Percentiles rank a stretch among this genome's conserved stretches.
phyloP scores from a whole-genome alignment of 2,113 vertebrate species.

The Bujurquina vittata region DNA sequence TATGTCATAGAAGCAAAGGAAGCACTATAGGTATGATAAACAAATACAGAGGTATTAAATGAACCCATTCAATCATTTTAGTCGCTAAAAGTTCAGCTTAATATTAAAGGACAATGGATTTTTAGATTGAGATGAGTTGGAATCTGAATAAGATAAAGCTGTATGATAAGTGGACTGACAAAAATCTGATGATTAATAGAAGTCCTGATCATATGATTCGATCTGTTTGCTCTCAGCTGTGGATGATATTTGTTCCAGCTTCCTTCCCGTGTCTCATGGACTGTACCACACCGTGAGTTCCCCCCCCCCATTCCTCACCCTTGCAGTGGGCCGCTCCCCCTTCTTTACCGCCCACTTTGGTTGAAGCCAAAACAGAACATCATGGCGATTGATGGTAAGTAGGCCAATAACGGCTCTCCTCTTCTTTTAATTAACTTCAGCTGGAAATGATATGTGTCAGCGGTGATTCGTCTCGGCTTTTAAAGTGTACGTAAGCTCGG shows the following conservation, averaged over 20 bases:
- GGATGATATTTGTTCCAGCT: not conserved
- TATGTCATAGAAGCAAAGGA: not conserved
- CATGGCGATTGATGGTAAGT: slow-evolving; percentile 96
- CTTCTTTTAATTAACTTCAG: slow-evolving; percentile 50
- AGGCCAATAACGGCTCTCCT: slow-evolving; percentile 83
- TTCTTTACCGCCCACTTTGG: slow-evolving; percentile 72
- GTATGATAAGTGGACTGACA: not conserved
- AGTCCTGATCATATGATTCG: not conserved
- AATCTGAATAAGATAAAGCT: not conserved
- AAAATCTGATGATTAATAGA: not conserved
- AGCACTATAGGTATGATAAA: not conserved
- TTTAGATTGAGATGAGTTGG: not conserved
- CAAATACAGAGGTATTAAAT: not conserved
- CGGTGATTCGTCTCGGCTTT: not conserved
- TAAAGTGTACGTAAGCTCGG: not conserved
- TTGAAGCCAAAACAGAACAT: slow-evolving; percentile 86
- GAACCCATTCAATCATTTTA: not conserved
- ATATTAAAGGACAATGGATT: not conserved
- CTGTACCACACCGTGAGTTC: slow-evolving; percentile 43
- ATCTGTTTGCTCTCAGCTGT: not conserved
- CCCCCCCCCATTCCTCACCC: slow-evolving; percentile 10
- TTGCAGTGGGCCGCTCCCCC: slow-evolving; percentile 54
- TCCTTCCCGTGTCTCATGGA: slow-evolving; percentile 16
- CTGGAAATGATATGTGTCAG: not conserved
- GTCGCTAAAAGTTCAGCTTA: not conserved